These are phyloP conservation scores for Chloroceryle inda DNA, from an alignment of 2,797 vertebrate species.

Conservation along the genomic window DNA sequence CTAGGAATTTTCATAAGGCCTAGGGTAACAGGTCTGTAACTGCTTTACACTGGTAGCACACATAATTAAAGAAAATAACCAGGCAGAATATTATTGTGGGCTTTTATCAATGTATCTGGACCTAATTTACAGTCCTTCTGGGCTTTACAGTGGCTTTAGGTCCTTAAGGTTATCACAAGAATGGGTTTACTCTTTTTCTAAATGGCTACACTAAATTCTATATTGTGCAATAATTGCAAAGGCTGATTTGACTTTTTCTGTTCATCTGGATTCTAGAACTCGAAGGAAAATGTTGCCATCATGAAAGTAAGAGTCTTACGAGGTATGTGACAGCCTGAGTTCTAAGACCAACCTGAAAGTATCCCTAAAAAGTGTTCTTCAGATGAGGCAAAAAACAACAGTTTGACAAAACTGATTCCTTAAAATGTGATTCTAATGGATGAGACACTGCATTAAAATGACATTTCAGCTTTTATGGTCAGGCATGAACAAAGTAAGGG, in stretches of 20 bases:
- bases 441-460: constrained; percentile 17
- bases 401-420: neutral
- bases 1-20: neutral
- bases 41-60: neutral
- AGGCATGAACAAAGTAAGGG: constrained; percentile 25
- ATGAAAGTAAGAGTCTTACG: neutral
- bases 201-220: neutral
- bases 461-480: constrained; percentile 15
- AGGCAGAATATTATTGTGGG: neutral
- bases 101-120: neutral
- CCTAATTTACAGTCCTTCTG: neutral
- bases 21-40: neutral
- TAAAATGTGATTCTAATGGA: constrained; percentile 1
- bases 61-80: neutral
- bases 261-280: neutral
- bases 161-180: neutral
- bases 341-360: neutral
- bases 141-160: neutral
- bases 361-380: neutral
- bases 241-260: neutral
- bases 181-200: neutral
- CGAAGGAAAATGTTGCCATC: neutral
- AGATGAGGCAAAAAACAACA: neutral
- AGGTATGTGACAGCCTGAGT: neutral
- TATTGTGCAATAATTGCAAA: neutral